phyloP scores from a whole-genome alignment of 2,888 invertebrate genomes.

The Eristalis tenax region DNA sequence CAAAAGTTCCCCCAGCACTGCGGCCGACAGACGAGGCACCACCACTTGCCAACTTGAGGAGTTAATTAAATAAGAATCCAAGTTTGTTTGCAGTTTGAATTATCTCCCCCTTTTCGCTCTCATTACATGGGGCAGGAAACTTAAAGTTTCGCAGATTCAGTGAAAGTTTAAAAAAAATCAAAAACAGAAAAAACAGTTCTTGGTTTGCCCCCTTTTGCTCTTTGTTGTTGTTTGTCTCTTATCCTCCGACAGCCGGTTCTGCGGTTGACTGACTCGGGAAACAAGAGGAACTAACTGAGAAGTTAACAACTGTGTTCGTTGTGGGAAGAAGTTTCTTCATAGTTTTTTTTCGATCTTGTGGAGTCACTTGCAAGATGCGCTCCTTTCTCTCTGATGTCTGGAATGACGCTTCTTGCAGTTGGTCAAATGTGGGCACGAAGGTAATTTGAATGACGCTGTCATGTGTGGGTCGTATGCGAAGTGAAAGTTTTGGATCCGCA shows the following conservation, averaged over 20 bases:
- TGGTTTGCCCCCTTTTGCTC: background rate
- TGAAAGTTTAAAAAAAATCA: conserved; percentile 28
- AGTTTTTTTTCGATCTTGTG: background rate
- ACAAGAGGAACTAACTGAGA: conserved; percentile 38
- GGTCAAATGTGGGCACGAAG: background rate
- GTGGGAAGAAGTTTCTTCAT: conserved; percentile 10
- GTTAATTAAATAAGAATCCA: conserved; percentile 62
- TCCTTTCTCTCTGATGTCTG: background rate
- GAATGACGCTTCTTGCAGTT: background rate
- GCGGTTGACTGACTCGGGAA: conserved; percentile 39
- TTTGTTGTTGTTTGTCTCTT: background rate
- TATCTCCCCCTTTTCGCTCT: conserved; percentile 44
- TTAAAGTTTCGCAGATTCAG: conserved; percentile 38
- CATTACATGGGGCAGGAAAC: conserved; percentile 23
- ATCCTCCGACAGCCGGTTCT: conserved; percentile 2
- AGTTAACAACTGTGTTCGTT: conserved; percentile 47
- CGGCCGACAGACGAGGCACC: background rate
- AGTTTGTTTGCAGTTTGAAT: conserved; percentile 61
- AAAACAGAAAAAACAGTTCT: background rate
- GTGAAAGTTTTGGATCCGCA: background rate
- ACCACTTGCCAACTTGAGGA: conserved; percentile 37
- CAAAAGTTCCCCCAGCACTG: conserved; percentile 16
- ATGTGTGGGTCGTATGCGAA: background rate
- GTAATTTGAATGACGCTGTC: background rate
- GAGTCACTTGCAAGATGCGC: conserved; percentile 3